Percentiles rank a stretch among this genome's conserved stretches.
These are phyloP conservation scores for Julus scandinavius DNA, from an alignment of 2,888 invertebrate genomes.

Conservation along the genomic window DNA sequence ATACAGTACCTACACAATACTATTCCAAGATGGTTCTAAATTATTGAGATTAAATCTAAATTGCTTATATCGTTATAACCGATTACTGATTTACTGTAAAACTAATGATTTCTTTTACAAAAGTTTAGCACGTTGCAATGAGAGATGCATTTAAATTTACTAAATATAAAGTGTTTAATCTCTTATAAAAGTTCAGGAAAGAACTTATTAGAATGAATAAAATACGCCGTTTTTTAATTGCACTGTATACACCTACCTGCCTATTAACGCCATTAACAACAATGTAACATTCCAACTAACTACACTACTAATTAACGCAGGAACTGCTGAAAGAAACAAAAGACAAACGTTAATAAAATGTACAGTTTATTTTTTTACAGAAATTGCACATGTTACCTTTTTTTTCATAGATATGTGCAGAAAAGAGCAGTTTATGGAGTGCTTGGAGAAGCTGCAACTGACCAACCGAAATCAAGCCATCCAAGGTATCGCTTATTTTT, in stretches of 20 bases:
- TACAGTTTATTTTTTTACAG: constrained; percentile 41
- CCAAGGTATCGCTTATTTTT: constrained; percentile 51
- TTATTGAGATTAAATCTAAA: too few species aligned
- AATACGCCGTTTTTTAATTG: background rate
- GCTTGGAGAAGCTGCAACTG: constrained; percentile 20
- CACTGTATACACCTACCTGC: background rate
- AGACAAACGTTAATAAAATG: constrained; percentile 27
- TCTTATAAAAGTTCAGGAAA: too few species aligned
- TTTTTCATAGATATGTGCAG: constrained; percentile 40
- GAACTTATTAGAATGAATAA: too few species aligned
- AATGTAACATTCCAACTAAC: background rate
- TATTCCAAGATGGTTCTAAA: too few species aligned
- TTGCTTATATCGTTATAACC: too few species aligned
- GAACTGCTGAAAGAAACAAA: constrained; percentile 24
- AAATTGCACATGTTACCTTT: constrained; percentile 37
- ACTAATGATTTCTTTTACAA: too few species aligned
- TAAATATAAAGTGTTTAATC: too few species aligned
- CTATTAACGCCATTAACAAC: background rate
- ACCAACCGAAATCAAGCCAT: constrained; percentile 38
- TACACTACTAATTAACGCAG: background rate
- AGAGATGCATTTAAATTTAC: too few species aligned
- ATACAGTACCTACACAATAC: too few species aligned
- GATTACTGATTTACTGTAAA: too few species aligned
- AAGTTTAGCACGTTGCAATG: too few species aligned
- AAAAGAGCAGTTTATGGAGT: constrained; percentile 16